These are phyloP conservation scores for Hippocampus barbouri DNA, from an alignment of 2,113 vertebrate species.

Conservation along the genomic window DNA sequence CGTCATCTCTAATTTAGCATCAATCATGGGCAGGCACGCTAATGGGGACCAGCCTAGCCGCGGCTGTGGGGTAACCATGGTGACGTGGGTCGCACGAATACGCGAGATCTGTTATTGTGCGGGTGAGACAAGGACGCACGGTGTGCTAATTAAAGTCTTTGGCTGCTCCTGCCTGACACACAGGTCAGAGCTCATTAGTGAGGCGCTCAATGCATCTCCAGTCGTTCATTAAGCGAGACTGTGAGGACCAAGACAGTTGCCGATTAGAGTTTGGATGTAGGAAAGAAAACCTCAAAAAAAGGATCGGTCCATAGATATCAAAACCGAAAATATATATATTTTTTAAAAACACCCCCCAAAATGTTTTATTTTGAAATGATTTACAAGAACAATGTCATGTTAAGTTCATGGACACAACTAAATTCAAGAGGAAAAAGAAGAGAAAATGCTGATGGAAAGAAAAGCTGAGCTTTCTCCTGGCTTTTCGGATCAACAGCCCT, in stretches of 20 bases:
- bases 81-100: conserved; percentile 62
- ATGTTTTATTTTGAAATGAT: background rate
- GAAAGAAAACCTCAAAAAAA: too few relatives aligned
- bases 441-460: conserved; percentile 44
- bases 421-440: background rate
- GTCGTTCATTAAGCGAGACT: conserved; percentile 38
- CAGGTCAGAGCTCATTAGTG: conserved; percentile 69
- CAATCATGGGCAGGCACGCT: conserved; percentile 37
- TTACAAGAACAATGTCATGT: background rate
- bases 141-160: conserved; percentile 72
- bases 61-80: conserved; percentile 49
- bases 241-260: background rate
- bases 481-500: conserved; percentile 11
- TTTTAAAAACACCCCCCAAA: too few relatives aligned
- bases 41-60: conserved; percentile 45
- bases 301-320: too few relatives aligned
- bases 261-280: background rate
- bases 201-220: conserved; percentile 35
- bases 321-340: background rate
- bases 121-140: conserved; percentile 62
- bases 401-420: background rate
- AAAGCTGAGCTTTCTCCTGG: conserved; percentile 32
- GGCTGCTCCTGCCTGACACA: conserved; percentile 54
- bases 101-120: conserved; percentile 66
- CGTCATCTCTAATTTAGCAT: conserved; percentile 36